Base-by-base conservation (phyloP, 2,888 invertebrate genomes). In the Pantelozetes paolii region DNA sequence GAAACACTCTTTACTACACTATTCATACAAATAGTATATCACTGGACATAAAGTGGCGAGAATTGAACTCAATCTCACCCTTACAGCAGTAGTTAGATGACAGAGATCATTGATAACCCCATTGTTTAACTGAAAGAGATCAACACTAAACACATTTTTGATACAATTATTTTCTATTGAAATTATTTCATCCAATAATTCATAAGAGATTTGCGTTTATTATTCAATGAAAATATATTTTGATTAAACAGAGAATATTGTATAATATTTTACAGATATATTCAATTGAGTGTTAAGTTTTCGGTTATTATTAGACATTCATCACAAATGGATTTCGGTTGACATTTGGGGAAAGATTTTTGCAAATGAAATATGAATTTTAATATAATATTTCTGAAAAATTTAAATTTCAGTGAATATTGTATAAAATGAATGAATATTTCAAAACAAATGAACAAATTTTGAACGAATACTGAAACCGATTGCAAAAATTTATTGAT, bases 11-110 rank as follows among this genome's bases (percentile, higher is more conserved):
- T 57, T 57, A 30, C 57, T 57, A 15, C 57, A 57, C 28, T 30
- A 30, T 57, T 57, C 57, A 57, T 28, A 15, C 30, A 1, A 30
- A 57, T 30, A 57, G 36, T 64, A 64, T 64, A 64, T 64, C 36
- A 64, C 36, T 64, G 62, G 62, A 57, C 57, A 57, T 57, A 57
- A 23, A 28, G 23, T 57, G 57, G 30, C 28, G 20, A 26, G 57
- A 57, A 57, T 30, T 57, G 57, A 57, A 57, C 57, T 57, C 57
- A 57, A 57, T 57, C 57, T 28, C 28, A 36, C 5, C 36, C 9
- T 36, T 36, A n/a, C 36, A 36, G 6, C 36, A 36, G 6, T 8
- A 36, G 6, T 9, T 36, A 5, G 9, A 36, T 36, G 36, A 36
- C 36, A 9, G 9, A 2, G 20, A 26, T 15, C n/a, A 8, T 2